These are phyloP conservation scores for Spilarctia lutea DNA, from an alignment of 2,888 invertebrate species.

Conservation along the genomic window DNA sequence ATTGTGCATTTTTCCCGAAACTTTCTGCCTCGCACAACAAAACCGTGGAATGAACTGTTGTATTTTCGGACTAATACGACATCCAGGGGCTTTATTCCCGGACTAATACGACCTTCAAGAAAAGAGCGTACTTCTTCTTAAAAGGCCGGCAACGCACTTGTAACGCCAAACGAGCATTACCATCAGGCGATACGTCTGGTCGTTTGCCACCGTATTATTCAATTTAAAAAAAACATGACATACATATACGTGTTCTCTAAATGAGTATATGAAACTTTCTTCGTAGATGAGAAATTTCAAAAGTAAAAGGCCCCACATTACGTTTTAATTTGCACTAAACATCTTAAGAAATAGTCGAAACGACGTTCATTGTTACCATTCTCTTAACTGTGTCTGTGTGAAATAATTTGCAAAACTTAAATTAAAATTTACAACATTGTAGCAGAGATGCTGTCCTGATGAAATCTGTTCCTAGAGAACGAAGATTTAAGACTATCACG, in stretches of 20 bases:
- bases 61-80: no score
- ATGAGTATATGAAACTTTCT: neutral
- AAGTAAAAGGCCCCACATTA: conserved; percentile 9
- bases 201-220: no score
- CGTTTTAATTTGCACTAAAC: neutral
- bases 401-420: conserved; percentile 8
- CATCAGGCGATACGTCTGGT: no score
- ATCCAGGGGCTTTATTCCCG: no score
- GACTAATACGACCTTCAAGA: no score
- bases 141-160: no score
- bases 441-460: neutral
- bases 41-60: no score
- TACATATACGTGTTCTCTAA: neutral
- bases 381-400: neutral
- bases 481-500: neutral
- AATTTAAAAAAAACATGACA: no score
- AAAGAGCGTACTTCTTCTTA: no score
- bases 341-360: conserved; percentile 1
- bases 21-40: no score
- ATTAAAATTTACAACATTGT: conserved; percentile 4
- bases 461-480: neutral
- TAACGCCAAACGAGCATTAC: no score
- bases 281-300: neutral
- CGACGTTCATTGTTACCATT: neutral
- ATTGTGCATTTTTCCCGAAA: no score